Base-by-base conservation (phyloP, 2,888 invertebrate genomes). In the Petrolisthes cinctipes region DNA sequence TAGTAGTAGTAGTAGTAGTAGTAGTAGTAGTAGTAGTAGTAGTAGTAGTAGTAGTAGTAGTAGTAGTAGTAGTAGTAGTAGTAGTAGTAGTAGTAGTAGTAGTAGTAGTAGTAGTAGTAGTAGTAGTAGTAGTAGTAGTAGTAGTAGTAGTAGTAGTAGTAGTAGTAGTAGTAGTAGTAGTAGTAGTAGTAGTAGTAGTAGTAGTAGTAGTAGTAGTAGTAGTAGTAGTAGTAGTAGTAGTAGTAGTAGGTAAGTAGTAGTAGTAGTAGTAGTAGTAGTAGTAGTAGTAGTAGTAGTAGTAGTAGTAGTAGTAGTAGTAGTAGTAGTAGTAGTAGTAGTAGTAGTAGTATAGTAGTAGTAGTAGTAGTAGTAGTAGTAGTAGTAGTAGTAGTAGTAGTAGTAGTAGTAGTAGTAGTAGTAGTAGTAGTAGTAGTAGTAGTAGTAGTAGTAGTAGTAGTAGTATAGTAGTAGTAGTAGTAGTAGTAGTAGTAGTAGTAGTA, bases 381-480 rank as follows among this genome's bases (percentile, higher is more conserved):
- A 66, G 68, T 82, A 66, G 68, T 82, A 66, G 51, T 82, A 66
- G 68, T 82, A 82, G 68, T 37, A 82, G 68, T 66, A 82, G 68
- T 82, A 82, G 68, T 66, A 82, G 68, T 82, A 82, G 17, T 66
- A 61, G 68, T 81, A 81, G 66, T 57, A 81, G 66, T 81, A 61
- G 66, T 81, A 81, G 66, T 57, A 81, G 66, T 81, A 81, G n/a
- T 81, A 81, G 66, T 81, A 81, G 66, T 81, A 81, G 66, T 81
- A 81, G 66, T 81, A 81, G 66, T 81, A 53, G 66, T 81, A 61
- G 66, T 61, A 81, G 66, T 68, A 54, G 71, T 82, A 37, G 20
- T 82, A 82, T 56, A 57, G 37, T 82, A 66, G 20, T 82, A 37
- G 37, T 37, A 37, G 37, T 37, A 37, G 37, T 37, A 37, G 37